Percentiles rank a stretch among this genome's conserved stretches.
These are phyloP conservation scores for Noctua janthina DNA, from an alignment of 2,888 invertebrate genomes.

Conservation along the genomic window DNA sequence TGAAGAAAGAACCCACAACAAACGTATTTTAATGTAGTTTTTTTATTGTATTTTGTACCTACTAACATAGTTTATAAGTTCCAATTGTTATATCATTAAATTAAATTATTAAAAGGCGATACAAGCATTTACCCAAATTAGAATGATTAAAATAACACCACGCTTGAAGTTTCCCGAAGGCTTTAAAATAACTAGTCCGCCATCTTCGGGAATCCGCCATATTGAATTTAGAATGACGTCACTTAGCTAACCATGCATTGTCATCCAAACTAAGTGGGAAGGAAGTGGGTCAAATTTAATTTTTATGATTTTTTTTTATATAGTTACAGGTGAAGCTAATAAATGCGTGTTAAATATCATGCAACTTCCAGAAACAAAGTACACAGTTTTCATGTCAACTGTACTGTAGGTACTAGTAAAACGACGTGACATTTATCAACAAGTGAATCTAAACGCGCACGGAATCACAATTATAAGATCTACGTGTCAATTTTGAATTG, in stretches of 20 bases:
- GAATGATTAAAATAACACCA: neutral
- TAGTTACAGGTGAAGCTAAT: too few species aligned
- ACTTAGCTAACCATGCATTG: too few species aligned
- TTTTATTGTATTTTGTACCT: neutral
- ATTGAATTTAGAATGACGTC: too few species aligned
- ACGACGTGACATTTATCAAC: constrained; percentile 62
- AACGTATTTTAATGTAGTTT: neutral
- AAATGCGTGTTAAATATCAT: neutral
- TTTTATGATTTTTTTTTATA: too few species aligned
- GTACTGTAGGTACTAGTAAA: constrained; percentile 36
- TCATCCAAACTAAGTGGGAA: too few species aligned
- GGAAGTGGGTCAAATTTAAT: too few species aligned
- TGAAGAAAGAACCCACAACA: neutral
- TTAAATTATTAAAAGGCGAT: neutral
- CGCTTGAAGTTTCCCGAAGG: neutral
- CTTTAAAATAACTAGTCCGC: too few species aligned
- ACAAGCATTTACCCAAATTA: neutral
- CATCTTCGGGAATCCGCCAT: too few species aligned
- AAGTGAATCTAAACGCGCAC: constrained; percentile 51
- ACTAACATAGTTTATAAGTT: neutral
- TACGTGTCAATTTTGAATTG: constrained; percentile 52
- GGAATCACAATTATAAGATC: constrained; percentile 51
- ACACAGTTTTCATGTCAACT: constrained; percentile 27
- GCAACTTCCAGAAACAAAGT: neutral
- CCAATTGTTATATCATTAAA: neutral